These are phyloP conservation scores for Arremon brunneinucha DNA, from an alignment of 2,797 vertebrate genomes.

Conservation along the genomic window DNA sequence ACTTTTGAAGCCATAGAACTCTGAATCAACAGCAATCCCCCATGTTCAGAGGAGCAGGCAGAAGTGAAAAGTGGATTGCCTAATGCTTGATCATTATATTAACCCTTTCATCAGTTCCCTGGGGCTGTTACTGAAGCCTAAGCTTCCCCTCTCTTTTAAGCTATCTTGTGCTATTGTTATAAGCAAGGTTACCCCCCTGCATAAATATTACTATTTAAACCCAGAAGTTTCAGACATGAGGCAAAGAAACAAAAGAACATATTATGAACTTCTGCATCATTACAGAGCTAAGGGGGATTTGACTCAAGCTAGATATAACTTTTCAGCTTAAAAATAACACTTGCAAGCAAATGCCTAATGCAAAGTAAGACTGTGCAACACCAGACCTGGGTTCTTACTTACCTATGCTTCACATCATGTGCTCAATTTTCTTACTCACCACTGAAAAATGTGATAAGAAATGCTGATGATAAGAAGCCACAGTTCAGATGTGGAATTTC, in stretches of 20 bases:
- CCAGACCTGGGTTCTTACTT: background rate
- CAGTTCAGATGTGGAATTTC: background rate
- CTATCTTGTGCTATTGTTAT: background rate
- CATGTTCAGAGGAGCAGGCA: background rate
- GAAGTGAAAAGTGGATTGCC: background rate
- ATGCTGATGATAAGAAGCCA: background rate
- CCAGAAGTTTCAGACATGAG: background rate
- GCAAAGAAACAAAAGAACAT: background rate
- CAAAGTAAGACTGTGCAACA: background rate
- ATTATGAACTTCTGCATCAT: background rate
- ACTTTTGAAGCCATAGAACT: background rate
- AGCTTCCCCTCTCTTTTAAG: background rate
- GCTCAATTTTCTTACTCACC: background rate
- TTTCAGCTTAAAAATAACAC: background rate
- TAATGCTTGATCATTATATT: background rate
- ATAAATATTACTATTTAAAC: background rate
- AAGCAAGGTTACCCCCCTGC: background rate
- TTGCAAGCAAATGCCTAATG: background rate
- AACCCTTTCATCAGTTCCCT: background rate
- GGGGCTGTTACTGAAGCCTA: background rate
- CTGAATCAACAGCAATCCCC: background rate
- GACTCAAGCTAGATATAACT: background rate
- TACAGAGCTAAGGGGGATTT: background rate
- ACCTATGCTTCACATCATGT: rapidly evolving
- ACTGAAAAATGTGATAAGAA: background rate